A percentile compares a stretch with the other conserved stretches of the same genome.
phyloP scores from a whole-genome alignment of 2,113 vertebrate genomes.

The Gadus chalcogrammus region DNA sequence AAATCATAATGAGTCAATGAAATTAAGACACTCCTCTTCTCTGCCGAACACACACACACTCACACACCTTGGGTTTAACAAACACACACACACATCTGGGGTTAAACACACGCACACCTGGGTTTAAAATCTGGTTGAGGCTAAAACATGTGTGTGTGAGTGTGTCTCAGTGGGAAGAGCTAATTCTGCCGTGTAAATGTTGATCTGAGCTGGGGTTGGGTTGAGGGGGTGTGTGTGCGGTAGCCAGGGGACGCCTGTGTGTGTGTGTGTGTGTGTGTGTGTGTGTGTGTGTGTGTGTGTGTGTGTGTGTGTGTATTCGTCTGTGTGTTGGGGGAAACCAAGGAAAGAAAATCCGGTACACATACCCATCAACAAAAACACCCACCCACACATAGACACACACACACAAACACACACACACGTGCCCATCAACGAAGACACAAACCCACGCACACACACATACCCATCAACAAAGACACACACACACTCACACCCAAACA shows the following conservation, averaged over 20 bases:
- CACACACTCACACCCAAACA: no score
- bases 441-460: not conserved
- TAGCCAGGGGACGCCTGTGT: constrained; percentile 10
- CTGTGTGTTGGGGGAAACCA: not conserved
- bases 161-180: constrained; percentile 42
- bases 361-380: no score
- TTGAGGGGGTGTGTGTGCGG: constrained; percentile 49
- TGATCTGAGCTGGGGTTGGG: constrained; percentile 51
- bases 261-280: not conserved
- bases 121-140: no score
- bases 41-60: not conserved
- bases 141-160: constrained; percentile 27
- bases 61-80: not conserved
- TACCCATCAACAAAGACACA: no score
- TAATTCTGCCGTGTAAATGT: constrained; percentile 65
- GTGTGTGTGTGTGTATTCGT: constrained; percentile 25
- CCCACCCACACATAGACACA: no score
- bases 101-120: constrained; percentile 13
- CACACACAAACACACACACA: no score
- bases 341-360: no score
- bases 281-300: constrained; percentile 11
- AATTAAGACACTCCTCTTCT: no score
- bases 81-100: not conserved
- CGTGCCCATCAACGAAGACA: no score
- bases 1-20: not conserved